Evolutionary conservation across 1,140 invertebrate genomes (phyloP), one percentile per base, ranked within the genome.

Genomic region (Matsumurasca onukii): DNA sequence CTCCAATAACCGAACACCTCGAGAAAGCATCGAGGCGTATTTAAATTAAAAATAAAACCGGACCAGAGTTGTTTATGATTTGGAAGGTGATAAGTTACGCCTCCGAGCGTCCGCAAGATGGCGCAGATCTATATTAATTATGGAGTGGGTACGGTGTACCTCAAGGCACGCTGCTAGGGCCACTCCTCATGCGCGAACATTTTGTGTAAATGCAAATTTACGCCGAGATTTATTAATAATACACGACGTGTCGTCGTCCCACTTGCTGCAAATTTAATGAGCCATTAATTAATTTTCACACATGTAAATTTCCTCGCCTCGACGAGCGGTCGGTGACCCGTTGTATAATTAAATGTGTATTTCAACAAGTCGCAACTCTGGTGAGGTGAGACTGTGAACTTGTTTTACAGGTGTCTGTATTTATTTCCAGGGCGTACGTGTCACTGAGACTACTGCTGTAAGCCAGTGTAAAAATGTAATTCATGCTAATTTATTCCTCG

Each of bases 151-250:
- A 59, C 24, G 15, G 22, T 22, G 22, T 52, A 52, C 20, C 49
- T 52, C 49, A 17, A 17, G 49, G 9, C 25, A 59, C 55, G 15
- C n/a, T 24, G 55, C 22, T 13, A 2, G 55, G n/a, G n/a, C n/a
- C n/a, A 27, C 25, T 59, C 30, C 22, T 52, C 49, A 52, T n/a
- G 49, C 55, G 13, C 55, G 55, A 59, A 5, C 55, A 24, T 59
- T 59, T 59, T 59, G 24, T 59, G 55, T 59, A 59, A 59, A 59
- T 59, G 55, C 55, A 59, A 59, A 59, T 59, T 59, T n/a, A 29
- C 24, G 5, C 22, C 15, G 55, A 27, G 55, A 59, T 59, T 59
- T 59, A 59, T 59, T 59, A 59, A 59, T 59, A 59, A 59, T 27
- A 25, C 5, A 27, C 55, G 15, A 9, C 25, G 55, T 29, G 24